Evolutionary conservation across 2,888 invertebrate species (phyloP), one percentile per base, ranked within the genome.

Genomic region (Philaethria dido): DNA sequence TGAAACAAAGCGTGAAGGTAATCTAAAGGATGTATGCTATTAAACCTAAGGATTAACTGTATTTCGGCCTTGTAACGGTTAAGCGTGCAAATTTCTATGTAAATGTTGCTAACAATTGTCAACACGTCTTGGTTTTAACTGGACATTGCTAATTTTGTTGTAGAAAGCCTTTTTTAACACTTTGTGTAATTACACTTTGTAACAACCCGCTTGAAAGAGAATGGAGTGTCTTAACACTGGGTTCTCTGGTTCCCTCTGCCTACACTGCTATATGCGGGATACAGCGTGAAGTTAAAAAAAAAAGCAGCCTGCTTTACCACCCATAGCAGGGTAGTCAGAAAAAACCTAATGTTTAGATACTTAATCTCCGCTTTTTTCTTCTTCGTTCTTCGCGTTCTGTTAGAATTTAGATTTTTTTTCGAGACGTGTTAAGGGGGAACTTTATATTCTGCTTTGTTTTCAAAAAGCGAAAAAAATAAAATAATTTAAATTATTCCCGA

Each of bases 91-190:
- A 57, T 57, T 57, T 25, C 5, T 25, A 52, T 52, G 52, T 39
- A 57, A 57, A 39, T 42, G 22, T 57, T 42, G 22, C 52, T 52
- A 52, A 52, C 57, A 57, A 57, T 57, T 57, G 57, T 57, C 57
- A 22, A 39, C 9, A 5, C 11, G 20, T 14, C 18, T 55, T 3
- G 14, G 22, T 57, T 57, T 25, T 25, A 16, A 42, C 57, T 42
- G n/a, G 42, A 9, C 11, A 5, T 42, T 57, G 42, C 42, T 42
- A 57, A 42, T 42, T 57, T 57, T 42, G 42, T 20, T 25, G 11
- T 57, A 11, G n/a, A 42, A 22, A 57, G 20, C 4, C 22, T 57
- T n/a, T 39, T 39, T 55, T 39, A n/a, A 11, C 11, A 18, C 42
- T 57, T 42, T 9, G 5, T 9, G 5, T 11, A 42, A 1, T 25